These are phyloP conservation scores for Paracentrotus lividus DNA, from an alignment of 53 echinoderm and acorn worm genomes.

Conservation along the genomic window DNA sequence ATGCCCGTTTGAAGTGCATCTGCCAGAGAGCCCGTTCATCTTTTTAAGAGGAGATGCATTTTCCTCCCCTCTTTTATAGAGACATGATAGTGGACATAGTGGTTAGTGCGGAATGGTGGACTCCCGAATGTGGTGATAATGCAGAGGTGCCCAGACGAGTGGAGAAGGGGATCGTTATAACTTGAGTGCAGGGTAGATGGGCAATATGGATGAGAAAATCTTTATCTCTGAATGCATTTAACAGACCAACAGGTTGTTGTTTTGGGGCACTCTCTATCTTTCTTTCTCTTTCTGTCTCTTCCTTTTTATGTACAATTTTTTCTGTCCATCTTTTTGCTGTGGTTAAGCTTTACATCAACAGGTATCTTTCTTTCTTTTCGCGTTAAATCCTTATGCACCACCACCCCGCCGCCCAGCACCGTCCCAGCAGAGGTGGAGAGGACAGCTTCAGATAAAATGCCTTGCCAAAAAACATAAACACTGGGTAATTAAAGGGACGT, in stretches of 20 bases:
- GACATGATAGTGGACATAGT: background rate
- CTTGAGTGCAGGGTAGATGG: background rate
- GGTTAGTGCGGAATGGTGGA: background rate
- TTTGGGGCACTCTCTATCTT: background rate
- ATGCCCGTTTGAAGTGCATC: background rate
- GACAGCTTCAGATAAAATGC: no score
- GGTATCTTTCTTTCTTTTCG: no score
- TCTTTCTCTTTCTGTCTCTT: background rate
- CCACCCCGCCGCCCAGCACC: no score
- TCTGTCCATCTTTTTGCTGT: background rate
- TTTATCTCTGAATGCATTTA: background rate
- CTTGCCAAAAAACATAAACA: no score
- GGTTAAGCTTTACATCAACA: no score
- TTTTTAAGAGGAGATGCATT: background rate
- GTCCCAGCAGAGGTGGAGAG: no score
- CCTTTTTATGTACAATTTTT: background rate
- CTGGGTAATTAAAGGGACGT: no score
- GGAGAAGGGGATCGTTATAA: background rate
- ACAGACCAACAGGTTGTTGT: background rate
- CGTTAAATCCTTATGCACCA: no score
- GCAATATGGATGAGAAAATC: background rate
- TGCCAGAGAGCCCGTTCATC: constrained; percentile 25
- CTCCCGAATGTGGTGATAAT: background rate
- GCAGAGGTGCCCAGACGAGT: background rate
- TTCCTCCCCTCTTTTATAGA: background rate